Conservation (phyloP, 2,113 vertebrate genomes). For the Phylloscopus whistleri region DNA sequence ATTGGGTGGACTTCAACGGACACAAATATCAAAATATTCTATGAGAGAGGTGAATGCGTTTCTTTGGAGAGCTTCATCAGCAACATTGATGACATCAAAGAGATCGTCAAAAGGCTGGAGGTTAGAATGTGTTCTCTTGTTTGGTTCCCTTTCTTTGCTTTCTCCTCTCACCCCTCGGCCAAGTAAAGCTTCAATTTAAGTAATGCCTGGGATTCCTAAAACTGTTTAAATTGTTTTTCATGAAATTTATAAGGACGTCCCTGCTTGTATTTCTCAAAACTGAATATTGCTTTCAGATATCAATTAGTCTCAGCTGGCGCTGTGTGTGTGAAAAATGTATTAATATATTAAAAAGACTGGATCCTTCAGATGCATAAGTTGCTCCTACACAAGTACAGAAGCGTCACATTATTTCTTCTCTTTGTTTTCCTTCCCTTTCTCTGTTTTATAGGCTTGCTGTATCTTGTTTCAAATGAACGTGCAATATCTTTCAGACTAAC, state of each 20-base stretch:
- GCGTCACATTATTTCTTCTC: neutral
- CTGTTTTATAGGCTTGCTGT: neutral
- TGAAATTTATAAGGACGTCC: neutral
- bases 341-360: neutral
- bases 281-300: neutral
- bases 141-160: neutral
- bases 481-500: neutral
- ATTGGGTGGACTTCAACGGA: constrained; percentile 95
- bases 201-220: neutral
- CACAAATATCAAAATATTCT: constrained; percentile 90
- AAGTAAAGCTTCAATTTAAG: neutral
- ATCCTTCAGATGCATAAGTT: neutral
- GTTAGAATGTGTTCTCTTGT: constrained; percentile 73
- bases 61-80: constrained; percentile 89
- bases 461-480: constrained; percentile 2
- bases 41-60: constrained; percentile 91
- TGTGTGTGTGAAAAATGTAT: neutral
- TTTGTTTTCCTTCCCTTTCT: neutral
- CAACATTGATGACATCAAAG: constrained; percentile 90
- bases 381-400: neutral
- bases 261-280: neutral
- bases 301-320: neutral
- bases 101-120: constrained; percentile 93
- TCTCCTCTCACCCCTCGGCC: accelerated
- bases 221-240: neutral